Evolutionary conservation across 2,888 invertebrate species (phyloP), one percentile per base, ranked within the genome.

Genomic region (Frankliniella fusca): DNA sequence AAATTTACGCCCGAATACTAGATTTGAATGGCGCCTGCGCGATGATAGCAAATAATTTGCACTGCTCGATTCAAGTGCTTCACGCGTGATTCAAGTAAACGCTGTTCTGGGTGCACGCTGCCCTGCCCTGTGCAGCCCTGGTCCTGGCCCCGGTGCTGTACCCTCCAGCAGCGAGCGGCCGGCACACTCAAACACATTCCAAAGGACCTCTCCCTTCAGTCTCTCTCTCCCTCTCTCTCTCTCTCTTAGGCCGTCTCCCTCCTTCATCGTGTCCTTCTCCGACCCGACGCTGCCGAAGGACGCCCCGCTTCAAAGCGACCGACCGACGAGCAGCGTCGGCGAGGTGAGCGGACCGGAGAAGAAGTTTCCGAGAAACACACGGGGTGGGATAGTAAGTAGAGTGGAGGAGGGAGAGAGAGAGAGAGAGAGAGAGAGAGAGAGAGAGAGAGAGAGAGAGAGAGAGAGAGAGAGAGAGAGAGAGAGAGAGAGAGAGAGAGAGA

Each of bases 291-390:
- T 9, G 10, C 12, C 50, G 54, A 70, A 20, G 70, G 70, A 70
- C 70, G 5, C n/a, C n/a, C n/a, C 70, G 70, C 70, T 23, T 70
- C 70, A 70, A 70, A 70, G 70, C 70, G 65, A n/a, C 54, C 15
- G n/a, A n/a, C n/a, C 38, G 38, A 5, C 38, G 38, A 38, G 38
- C 38, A 38, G 38, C 38, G 5, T 38, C 38, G 5, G 38, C 8
- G 15, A 54, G 54, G 20, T n/a, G 15, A 11, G 11, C 61, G 15
- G 15, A 18, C 61, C 61, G 61, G 61, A 15, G 70, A 23, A 70
- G 23, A 70, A 70, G 70, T 70, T 70, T 70, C 70, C 70, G 23
- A 70, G 70, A 61, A 23, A 70, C 3, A 70, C 70, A 65, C 65
- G 65, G 54, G 54, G 65, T 10, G 70, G 23, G 70, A 70, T 2